A percentile compares a stretch with the other conserved stretches of the same genome.
Evolutionary conservation across 2,888 invertebrate genomes (phyloP).

Genomic region (Allophyes oxyacanthae): DNA sequence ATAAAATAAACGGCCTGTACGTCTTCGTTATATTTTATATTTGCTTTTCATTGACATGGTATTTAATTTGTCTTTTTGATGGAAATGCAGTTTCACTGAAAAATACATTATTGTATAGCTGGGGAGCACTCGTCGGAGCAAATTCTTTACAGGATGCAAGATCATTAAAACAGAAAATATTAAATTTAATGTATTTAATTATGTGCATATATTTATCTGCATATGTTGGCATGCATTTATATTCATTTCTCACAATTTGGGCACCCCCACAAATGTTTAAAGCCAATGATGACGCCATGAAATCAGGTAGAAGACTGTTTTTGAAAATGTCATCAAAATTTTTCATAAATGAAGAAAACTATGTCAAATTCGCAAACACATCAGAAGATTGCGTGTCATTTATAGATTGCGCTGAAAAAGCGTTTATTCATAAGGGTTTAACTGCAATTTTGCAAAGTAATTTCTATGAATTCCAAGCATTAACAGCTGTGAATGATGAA

Average conservation of each 20-base stretch:
- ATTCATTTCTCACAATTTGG: constrained; percentile 75
- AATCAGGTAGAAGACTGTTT: constrained; percentile 67
- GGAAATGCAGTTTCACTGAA: constrained; percentile 55
- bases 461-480: constrained; percentile 68
- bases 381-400: constrained; percentile 67
- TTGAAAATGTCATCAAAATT: constrained; percentile 64
- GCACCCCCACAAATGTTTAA: constrained; percentile 68
- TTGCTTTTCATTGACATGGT: constrained; percentile 68
- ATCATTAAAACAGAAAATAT: constrained; percentile 71
- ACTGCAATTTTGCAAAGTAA: constrained; percentile 68
- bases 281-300: constrained; percentile 69
- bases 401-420: constrained; percentile 62
- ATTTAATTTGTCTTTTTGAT: constrained; percentile 65
- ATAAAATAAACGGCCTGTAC: constrained; percentile 69
- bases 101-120: constrained; percentile 67
- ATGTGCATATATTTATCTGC: constrained; percentile 72
- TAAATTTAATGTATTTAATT: constrained; percentile 71
- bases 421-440: constrained; percentile 65
- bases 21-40: constrained; percentile 74
- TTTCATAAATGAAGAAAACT: constrained; percentile 69
- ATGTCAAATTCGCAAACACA: constrained; percentile 62
- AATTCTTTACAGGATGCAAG: constrained; percentile 65
- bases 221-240: constrained; percentile 75
- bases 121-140: constrained; percentile 74
- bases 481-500: constrained; percentile 71